A percentile compares a stretch with the other conserved stretches of the same genome.
phyloP scores from a whole-genome alignment of 1,140 invertebrate genomes.

The Hyles vespertilio region DNA sequence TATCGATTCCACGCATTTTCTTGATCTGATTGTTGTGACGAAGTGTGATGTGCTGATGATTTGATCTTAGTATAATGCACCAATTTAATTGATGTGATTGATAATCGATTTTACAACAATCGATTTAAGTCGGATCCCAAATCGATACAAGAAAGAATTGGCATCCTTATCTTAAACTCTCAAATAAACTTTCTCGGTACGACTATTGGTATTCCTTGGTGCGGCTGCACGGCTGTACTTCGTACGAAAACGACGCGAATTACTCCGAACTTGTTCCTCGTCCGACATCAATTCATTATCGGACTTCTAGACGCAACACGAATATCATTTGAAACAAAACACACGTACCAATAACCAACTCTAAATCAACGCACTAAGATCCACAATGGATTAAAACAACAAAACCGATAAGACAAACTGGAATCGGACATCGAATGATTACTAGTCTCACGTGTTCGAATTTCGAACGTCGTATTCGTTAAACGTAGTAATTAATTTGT shows the following conservation, averaged over 20 bases:
- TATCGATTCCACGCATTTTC: no score
- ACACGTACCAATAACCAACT: no score
- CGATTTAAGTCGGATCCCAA: background rate
- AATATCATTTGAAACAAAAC: constrained; percentile 36
- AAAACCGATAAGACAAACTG: constrained; percentile 56
- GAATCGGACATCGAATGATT: constrained; percentile 71
- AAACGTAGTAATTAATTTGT: constrained; percentile 27
- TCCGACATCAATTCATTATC: constrained; percentile 68
- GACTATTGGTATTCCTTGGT: no score
- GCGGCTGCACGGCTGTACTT: constrained; percentile 11
- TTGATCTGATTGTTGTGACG: no score
- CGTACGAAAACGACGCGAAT: constrained; percentile 33
- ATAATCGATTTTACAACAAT: no score
- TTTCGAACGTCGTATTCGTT: constrained; percentile 49
- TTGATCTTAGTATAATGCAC: no score
- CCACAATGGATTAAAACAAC: constrained; percentile 20
- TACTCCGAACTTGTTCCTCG: constrained; percentile 56
- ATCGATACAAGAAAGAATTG: background rate
- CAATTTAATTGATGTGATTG: no score
- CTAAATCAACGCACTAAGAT: constrained; percentile 19
- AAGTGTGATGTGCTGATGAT: no score
- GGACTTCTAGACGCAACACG: constrained; percentile 57
- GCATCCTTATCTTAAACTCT: background rate
- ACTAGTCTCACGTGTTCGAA: constrained; percentile 54
- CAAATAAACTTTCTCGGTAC: no score